These are phyloP conservation scores for Tyria jacobaeae DNA, from an alignment of 2,888 invertebrate genomes.

Conservation along the genomic window DNA sequence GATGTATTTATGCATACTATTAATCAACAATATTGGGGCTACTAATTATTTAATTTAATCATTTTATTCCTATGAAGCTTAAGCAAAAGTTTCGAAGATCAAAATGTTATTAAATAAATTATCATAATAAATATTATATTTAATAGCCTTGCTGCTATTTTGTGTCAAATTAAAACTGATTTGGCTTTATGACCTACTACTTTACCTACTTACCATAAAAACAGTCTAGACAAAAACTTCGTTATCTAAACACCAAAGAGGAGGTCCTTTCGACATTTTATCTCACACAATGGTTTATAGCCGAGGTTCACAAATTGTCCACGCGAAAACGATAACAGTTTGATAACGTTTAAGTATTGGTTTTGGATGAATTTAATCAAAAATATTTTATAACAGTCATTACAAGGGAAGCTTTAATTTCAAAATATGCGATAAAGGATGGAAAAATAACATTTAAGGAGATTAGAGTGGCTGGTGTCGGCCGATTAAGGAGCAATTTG, in stretches of 20 bases:
- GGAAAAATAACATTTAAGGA: constrained; percentile 82
- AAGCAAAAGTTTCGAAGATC: background rate
- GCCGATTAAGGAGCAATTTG: constrained; percentile 75
- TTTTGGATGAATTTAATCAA: constrained; percentile 83
- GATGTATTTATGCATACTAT: too few relatives aligned
- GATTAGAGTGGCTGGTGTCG: constrained; percentile 78
- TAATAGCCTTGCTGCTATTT: constrained; percentile 9
- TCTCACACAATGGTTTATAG: constrained; percentile 32
- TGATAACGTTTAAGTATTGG: constrained; percentile 84
- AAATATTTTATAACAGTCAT: constrained; percentile 79
- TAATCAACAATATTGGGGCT: background rate
- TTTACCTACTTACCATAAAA: constrained; percentile 42
- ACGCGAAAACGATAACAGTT: constrained; percentile 60
- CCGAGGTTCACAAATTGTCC: constrained; percentile 58
- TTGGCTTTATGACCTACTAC: constrained; percentile 24
- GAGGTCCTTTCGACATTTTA: constrained; percentile 42
- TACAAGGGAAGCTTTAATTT: constrained; percentile 77
- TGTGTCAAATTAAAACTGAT: constrained; percentile 30
- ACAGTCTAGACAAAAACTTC: constrained; percentile 47
- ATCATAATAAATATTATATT: constrained; percentile 8
- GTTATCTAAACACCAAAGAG: constrained; percentile 49
- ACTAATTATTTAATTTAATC: background rate
- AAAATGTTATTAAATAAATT: background rate
- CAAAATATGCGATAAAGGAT: constrained; percentile 82
- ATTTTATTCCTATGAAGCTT: background rate